Percentiles rank a stretch among this genome's conserved stretches.
phyloP scores from a whole-genome alignment of 23 tunicate genomes.

The Styela plicata region DNA sequence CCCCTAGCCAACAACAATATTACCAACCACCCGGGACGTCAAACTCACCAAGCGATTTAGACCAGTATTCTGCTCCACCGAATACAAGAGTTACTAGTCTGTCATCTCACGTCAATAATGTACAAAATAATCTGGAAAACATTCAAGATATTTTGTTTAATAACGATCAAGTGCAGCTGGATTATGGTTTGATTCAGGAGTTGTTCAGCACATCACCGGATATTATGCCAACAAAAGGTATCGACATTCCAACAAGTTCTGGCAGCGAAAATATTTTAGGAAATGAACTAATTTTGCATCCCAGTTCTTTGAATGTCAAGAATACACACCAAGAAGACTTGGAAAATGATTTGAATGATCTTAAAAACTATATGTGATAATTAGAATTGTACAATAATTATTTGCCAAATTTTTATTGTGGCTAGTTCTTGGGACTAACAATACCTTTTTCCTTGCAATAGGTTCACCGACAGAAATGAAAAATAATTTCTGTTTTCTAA shows the following conservation, averaged over 20 bases:
- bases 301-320: background rate
- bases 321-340: background rate
- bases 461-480: too few relatives aligned
- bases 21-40: too few relatives aligned
- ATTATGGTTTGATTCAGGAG: slow-evolving; percentile 69
- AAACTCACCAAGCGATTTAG: too few relatives aligned
- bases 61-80: too few relatives aligned
- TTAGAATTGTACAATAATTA: too few relatives aligned
- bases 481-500: too few relatives aligned
- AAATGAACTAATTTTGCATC: background rate
- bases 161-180: slow-evolving; percentile 56
- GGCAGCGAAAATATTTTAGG: background rate
- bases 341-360: background rate
- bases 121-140: slow-evolving; percentile 52
- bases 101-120: slow-evolving; percentile 34
- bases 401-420: too few relatives aligned
- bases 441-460: too few relatives aligned
- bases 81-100: too few relatives aligned
- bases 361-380: background rate
- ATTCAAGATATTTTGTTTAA: slow-evolving; percentile 43
- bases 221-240: slow-evolving; percentile 5
- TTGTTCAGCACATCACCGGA: background rate
- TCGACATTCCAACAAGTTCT: background rate
- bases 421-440: too few relatives aligned
- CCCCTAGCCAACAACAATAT: too few relatives aligned